phyloP scores from a whole-genome alignment of 2,113 vertebrate genomes.

The Anguilla rostrata region DNA sequence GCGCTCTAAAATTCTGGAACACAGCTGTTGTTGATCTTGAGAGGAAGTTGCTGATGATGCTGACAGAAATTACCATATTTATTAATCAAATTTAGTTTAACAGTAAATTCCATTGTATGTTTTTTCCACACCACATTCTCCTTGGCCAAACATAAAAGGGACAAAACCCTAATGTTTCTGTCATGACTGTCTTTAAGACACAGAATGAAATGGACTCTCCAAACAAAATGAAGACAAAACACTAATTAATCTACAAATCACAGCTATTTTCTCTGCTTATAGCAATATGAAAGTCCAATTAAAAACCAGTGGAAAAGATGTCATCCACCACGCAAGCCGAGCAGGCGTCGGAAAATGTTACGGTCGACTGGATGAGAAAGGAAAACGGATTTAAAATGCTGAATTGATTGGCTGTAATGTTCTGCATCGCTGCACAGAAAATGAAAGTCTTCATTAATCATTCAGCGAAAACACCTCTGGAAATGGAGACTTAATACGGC shows the following conservation, averaged over 20 bases:
- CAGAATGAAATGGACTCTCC: neutral
- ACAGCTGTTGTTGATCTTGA: neutral
- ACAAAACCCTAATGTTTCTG: neutral
- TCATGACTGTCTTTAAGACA: neutral
- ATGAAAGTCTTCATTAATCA: neutral
- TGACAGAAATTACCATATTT: neutral
- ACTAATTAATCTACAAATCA: neutral
- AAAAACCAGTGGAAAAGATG: neutral
- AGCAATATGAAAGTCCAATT: neutral
- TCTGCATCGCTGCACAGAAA: constrained; percentile 9
- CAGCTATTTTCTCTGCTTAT: neutral
- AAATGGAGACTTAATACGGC: neutral
- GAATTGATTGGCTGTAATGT: constrained; percentile 16
- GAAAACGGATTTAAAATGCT: constrained; percentile 10
- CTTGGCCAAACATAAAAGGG: neutral
- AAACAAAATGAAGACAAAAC: neutral
- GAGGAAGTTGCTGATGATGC: neutral
- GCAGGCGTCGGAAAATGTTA: neutral
- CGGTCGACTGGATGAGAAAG: constrained; percentile 1
- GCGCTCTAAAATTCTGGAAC: too few species aligned
- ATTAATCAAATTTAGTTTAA: neutral
- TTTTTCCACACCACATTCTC: neutral
- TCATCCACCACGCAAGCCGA: neutral
- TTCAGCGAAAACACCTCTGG: neutral
- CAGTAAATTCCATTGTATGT: neutral